Percentiles rank a stretch among this genome's conserved stretches.
Evolutionary conservation across 1,140 invertebrate genomes (phyloP).

Genomic region (Galendromus occidentalis): DNA sequence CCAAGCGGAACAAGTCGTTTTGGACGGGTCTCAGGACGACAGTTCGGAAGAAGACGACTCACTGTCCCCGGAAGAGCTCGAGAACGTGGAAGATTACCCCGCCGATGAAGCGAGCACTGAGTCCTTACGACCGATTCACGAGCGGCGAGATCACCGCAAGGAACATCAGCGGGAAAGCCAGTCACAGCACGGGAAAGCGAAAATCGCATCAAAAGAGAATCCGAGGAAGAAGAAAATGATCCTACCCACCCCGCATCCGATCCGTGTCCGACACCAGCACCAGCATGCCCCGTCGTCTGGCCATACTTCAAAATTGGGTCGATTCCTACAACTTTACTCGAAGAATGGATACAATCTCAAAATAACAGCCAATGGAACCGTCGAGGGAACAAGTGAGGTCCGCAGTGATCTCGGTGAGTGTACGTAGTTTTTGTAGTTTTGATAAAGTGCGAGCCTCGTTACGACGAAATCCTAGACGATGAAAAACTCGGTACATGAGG

Average conservation of each 20-base stretch:
- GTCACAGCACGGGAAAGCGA: not conserved
- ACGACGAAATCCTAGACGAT: no score
- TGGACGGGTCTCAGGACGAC: no score
- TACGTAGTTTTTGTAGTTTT: not conserved
- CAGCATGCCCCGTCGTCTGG: not conserved
- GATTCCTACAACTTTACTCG: not conserved
- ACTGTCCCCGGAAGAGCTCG: not conserved
- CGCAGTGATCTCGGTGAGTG: conserved; percentile 11
- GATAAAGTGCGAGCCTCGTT: no score
- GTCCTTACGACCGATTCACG: not conserved
- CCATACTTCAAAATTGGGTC: not conserved
- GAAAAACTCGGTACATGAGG: no score
- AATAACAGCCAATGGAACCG: conserved; percentile 1
- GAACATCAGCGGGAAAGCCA: not conserved
- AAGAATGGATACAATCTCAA: conserved; percentile 11
- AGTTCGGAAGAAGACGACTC: not conserved
- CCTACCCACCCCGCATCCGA: not conserved
- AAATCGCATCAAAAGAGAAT: not conserved
- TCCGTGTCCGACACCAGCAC: not conserved
- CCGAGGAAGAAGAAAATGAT: conserved; percentile 1
- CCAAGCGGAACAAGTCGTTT: no score
- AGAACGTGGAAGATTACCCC: not conserved
- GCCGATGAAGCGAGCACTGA: not conserved
- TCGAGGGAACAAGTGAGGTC: conserved; percentile 4
- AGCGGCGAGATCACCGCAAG: not conserved